Conservation (phyloP, 2,888 invertebrate genomes). For the Ormyrus pomaceus region DNA sequence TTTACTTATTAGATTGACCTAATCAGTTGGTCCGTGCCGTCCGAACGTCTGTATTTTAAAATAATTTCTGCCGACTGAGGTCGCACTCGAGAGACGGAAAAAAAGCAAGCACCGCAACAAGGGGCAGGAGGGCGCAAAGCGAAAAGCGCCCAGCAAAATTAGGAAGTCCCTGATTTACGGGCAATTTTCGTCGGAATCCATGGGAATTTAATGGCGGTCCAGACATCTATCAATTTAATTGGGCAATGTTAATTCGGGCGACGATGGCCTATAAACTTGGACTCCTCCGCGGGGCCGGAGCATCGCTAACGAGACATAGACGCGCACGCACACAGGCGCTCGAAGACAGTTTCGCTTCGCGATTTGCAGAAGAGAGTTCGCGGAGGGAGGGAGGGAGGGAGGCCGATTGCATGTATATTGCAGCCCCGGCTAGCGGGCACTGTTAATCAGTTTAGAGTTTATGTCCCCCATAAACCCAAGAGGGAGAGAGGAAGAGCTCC, state of each 20-base stretch:
- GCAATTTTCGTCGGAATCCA: constrained; percentile 63
- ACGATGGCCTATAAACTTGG: constrained; percentile 75
- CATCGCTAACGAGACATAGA: constrained; percentile 55
- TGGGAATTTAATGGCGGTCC: constrained; percentile 68
- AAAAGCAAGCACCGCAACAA: neutral
- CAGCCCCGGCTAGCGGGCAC: constrained; percentile 69
- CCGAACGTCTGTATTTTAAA: too few relatives aligned
- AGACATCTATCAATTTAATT: constrained; percentile 76
- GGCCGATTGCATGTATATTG: constrained; percentile 58
- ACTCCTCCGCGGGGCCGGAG: constrained; percentile 57
- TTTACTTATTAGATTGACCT: too few relatives aligned
- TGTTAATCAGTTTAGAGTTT: constrained; percentile 76
- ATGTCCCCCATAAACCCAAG: constrained; percentile 73
- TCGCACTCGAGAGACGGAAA: neutral
- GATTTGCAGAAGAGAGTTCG: constrained; percentile 13
- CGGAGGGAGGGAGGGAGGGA: constrained; percentile 44
- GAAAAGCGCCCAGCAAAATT: constrained; percentile 43
- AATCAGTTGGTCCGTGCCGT: too few relatives aligned
- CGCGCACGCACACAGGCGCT: constrained; percentile 4
- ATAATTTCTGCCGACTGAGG: too few relatives aligned
- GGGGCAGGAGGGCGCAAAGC: neutral
- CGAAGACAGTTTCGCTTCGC: neutral
- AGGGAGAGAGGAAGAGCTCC: constrained; percentile 24
- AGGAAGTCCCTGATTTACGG: constrained; percentile 63
- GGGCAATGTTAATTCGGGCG: constrained; percentile 75